Evolutionary conservation across 1,140 invertebrate genomes (phyloP), one percentile per base, ranked within the genome.

Genomic region (Oedothorax gibbosus): DNA sequence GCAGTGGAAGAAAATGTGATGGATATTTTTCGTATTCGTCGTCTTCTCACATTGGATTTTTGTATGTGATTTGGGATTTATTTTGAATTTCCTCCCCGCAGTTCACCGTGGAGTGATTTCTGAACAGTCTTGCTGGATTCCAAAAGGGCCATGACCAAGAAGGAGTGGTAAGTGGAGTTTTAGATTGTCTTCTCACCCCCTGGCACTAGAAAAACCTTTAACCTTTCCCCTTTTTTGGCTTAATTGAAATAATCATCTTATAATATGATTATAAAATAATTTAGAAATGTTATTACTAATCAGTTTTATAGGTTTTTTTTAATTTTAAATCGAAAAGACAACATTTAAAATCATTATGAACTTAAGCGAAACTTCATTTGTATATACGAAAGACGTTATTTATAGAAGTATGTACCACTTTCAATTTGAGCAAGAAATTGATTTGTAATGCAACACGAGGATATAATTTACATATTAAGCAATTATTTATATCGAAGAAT

Each of bases 91-190:
- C 54, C 50, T 71, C 50, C 54, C 54, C 54, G 20, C 51, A 71
- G 69, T 51, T 18, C 20, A 6, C 14, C 50, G 69, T 7, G 56
- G 65, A 51, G 62, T 68, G 64, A 68, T 11, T 51, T 20, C 20
- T 20, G 62, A 65, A 77, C 60, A 51, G 35, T 77, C 77, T 62
- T 71, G 35, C 78, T 81, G 78, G 65, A 71, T 69, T 81, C 78
- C 54, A 71, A 69, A 71, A 71, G 20, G 56, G 78, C 78, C 35
- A 81, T 81, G 78, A 81, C 78, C 8, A 81, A 81, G 56, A 81
- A 81, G 68, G 78, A 81, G 65, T 71, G 68, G 78, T 81, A 60
- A 81, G 78, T 81, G 14, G 35, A 57, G 2, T 51, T 15, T 54
- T 69, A 10, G 11, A 20, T 65, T 20, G 18, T n/a, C 15, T 65